These are phyloP conservation scores for Ips nitidus DNA, from an alignment of 1,140 invertebrate genomes.

Conservation along the genomic window DNA sequence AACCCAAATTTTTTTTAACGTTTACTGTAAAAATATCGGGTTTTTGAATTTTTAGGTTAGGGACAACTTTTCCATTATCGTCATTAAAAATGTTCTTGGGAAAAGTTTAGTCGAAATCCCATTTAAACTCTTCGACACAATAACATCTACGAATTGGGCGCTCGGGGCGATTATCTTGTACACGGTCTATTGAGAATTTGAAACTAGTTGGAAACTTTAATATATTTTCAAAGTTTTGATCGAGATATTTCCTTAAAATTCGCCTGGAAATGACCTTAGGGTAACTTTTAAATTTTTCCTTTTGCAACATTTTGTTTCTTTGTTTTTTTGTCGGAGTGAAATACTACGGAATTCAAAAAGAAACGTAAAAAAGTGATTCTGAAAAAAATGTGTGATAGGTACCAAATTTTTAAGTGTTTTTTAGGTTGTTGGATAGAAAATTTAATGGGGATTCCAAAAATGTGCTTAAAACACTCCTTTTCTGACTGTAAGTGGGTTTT, in stretches of 20 bases:
- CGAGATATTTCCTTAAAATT: constrained; percentile 7
- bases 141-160: neutral
- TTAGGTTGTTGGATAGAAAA: too few species aligned
- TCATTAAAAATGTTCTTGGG: neutral
- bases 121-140: constrained; percentile 1
- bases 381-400: too few species aligned
- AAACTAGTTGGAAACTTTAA: constrained; percentile 15
- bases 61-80: neutral
- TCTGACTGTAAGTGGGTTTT: too few species aligned
- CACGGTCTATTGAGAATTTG: constrained; percentile 14
- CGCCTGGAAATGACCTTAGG: neutral
- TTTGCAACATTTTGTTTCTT: too few species aligned
- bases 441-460: too few species aligned
- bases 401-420: too few species aligned
- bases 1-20: neutral
- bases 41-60: neutral
- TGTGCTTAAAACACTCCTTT: too few species aligned
- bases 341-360: too few species aligned
- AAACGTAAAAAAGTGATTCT: too few species aligned
- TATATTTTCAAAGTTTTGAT: constrained; percentile 15
- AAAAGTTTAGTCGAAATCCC: constrained; percentile 3
- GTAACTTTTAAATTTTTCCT: too few species aligned
- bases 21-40: neutral
- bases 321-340: too few species aligned
- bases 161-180: constrained; percentile 3